Conservation (phyloP, 2,113 vertebrate genomes). For the Pardalotus punctatus region DNA sequence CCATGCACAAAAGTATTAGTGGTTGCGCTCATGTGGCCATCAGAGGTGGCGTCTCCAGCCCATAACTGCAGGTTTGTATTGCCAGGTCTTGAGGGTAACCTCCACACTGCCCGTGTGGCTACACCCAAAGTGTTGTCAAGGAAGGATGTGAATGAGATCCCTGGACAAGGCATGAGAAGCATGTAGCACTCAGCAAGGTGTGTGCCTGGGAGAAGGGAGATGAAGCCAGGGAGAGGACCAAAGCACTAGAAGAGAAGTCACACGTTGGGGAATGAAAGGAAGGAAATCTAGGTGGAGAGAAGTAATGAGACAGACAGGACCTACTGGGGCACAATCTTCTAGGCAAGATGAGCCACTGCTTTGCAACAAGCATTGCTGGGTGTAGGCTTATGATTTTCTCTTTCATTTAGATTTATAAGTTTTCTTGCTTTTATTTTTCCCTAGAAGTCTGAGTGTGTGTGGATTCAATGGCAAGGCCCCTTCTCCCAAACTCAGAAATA, state of each 20-base stretch:
- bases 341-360: neutral
- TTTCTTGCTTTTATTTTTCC: neutral
- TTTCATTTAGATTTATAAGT: neutral
- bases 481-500: neutral
- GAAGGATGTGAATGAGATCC: neutral
- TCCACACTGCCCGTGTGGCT: neutral
- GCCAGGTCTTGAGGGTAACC: neutral
- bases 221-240: neutral
- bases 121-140: neutral
- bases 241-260: neutral
- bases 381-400: neutral
- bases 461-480: neutral
- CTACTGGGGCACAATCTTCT: neutral
- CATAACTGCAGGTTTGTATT: rapidly evolving
- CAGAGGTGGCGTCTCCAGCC: neutral
- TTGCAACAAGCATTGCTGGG: neutral
- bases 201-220: neutral
- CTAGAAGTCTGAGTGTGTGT: neutral
- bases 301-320: neutral
- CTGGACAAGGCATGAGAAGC: neutral
- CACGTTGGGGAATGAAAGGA: neutral
- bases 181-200: neutral
- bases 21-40: neutral
- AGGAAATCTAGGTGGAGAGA: neutral
- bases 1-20: rapidly evolving